Conservation (phyloP, 2,888 invertebrate genomes). For the Trachelus stipa region DNA sequence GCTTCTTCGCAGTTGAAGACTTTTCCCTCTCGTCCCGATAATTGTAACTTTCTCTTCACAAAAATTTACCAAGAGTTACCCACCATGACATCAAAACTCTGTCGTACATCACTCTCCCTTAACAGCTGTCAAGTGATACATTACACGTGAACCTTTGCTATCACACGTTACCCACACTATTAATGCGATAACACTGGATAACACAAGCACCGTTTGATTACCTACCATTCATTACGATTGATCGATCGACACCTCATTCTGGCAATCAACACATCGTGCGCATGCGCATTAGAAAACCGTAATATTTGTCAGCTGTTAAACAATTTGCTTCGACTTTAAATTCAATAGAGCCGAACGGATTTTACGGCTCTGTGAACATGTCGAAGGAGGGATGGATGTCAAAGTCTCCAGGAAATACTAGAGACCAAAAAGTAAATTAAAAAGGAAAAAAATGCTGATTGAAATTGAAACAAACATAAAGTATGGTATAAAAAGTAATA, state of each 20-base stretch:
- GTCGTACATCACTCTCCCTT: slow-evolving; percentile 23
- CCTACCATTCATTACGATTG: neutral
- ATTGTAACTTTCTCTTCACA: neutral
- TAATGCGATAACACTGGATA: neutral
- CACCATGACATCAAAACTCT: slow-evolving; percentile 23
- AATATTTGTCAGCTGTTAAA: neutral
- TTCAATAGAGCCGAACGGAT: neutral
- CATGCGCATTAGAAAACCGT: neutral
- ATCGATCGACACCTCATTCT: neutral
- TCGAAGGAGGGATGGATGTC: neutral
- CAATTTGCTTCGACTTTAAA: neutral
- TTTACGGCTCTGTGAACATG: neutral
- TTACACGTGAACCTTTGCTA: neutral
- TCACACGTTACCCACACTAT: neutral
- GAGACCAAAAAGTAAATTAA: neutral
- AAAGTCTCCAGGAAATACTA: neutral
- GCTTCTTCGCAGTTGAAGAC: neutral
- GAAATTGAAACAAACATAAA: neutral
- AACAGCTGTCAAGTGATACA: slow-evolving; percentile 31
- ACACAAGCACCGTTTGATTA: neutral
- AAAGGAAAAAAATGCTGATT: neutral
- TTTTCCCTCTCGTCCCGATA: neutral
- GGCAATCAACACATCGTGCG: neutral
- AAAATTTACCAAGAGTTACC: neutral
- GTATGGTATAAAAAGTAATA: neutral